Evolutionary conservation across 2,113 vertebrate genomes (phyloP), one percentile per base, ranked within the genome.

Genomic region (Callionymus lyra): DNA sequence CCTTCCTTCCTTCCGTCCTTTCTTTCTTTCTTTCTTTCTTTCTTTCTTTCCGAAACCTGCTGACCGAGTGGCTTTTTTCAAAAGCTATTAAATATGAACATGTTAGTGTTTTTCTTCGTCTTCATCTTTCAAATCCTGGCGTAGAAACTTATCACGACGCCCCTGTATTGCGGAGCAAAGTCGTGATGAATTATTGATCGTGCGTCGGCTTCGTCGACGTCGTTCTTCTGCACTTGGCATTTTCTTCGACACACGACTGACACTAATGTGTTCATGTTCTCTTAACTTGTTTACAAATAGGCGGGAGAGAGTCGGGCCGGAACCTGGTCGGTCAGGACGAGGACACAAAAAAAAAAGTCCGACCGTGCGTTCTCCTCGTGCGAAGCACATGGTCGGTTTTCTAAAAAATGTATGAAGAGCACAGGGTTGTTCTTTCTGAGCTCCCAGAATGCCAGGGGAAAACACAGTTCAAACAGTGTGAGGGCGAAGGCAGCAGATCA

Each of bases 331-430:
- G n/a, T n/a, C n/a, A n/a, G n/a, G n/a, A n/a, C n/a, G 48, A 31
- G 41, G 41, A 43, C 37, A 56, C 46, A 56, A 56, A 55, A 65
- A 47, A 40, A 6, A 38, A 44, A 35, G 34, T 47, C 31, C 36
- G 36, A 51, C 56, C 68, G 65, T 76, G 62, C 62, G 63, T 53
- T 55, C 63, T 70, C 70, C 68, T 54, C 70, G 67, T 52, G 59
- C 76, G 73, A 71, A 79, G 72, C 61, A 1, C 56, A 62, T 67
- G 67, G 56, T 1, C 12, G 82, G 75, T 56, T 68, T 87, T n/a
- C n/a, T 89, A 82, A 90, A 85, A 89, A 86, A 90, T 89, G 86
- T 79, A 90, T 90, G 85, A 87, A 82, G 81, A 85, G 84, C 82
- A 74, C 80, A 74, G 77, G 68, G 74, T 83, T 59, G 74, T 81